These are phyloP conservation scores for Acanthornis magna DNA, from an alignment of 2,797 vertebrate species.

Conservation along the genomic window DNA sequence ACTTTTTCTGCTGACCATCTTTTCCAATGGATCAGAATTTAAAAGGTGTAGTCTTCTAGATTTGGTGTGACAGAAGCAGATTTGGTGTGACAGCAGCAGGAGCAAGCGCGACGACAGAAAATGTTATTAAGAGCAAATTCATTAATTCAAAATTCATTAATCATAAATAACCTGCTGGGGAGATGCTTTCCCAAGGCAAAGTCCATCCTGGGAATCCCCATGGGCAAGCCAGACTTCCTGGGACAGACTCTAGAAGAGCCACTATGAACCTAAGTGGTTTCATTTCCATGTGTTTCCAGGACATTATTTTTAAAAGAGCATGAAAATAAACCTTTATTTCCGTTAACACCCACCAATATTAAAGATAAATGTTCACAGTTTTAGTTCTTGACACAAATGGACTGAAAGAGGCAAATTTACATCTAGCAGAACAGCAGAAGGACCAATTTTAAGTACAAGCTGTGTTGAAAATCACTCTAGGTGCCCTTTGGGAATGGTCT, in stretches of 20 bases:
- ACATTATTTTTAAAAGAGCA: conserved; percentile 74
- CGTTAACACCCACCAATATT: conserved; percentile 73
- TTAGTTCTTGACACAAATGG: conserved; percentile 73
- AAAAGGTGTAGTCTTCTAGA: neutral
- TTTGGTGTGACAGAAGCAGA: neutral
- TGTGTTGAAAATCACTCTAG: neutral
- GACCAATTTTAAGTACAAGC: conserved; percentile 16
- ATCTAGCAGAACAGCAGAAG: conserved; percentile 63
- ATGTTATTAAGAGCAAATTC: neutral
- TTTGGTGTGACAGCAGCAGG: neutral
- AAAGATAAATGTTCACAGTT: conserved; percentile 74
- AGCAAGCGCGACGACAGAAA: neutral
- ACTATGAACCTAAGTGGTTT: neutral
- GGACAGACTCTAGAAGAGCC: neutral
- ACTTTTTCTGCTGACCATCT: neutral
- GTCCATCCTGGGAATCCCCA: neutral
- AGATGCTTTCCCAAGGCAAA: neutral
- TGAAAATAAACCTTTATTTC: conserved; percentile 83
- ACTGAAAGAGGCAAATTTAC: conserved; percentile 68
- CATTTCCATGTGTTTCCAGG: conserved; percentile 20
- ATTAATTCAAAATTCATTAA: neutral
- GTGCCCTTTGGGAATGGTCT: neutral
- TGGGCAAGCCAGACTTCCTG: neutral
- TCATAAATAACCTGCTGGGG: neutral
- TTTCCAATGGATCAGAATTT: neutral